phyloP scores from a whole-genome alignment of 2,888 invertebrate species.

The Raillietiella orientalis region DNA sequence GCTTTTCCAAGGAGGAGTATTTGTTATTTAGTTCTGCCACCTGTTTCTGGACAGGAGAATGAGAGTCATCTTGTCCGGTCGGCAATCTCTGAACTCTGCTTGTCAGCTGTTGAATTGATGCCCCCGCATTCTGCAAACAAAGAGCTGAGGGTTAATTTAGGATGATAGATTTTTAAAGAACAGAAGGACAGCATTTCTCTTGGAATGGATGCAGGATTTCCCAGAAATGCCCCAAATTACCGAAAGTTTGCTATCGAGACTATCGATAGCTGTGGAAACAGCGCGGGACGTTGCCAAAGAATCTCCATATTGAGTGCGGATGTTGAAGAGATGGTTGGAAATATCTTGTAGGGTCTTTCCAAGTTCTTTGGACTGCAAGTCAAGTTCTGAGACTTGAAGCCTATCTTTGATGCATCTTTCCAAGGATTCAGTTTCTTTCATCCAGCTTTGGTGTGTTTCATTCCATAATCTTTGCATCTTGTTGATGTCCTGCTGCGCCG shows the following conservation, averaged over 20 bases:
- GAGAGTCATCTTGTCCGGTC: slow-evolving; percentile 11
- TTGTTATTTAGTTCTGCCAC: slow-evolving; percentile 24
- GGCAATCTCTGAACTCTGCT: slow-evolving; percentile 24
- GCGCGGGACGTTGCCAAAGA: slow-evolving; percentile 31
- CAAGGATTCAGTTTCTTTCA: too few relatives aligned
- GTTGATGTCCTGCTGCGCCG: slow-evolving; percentile 30
- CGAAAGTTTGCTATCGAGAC: slow-evolving; percentile 48
- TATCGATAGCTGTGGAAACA: slow-evolving; percentile 31
- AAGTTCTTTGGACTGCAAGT: slow-evolving; percentile 23
- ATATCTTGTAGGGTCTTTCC: slow-evolving; percentile 32
- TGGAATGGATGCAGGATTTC: too few relatives aligned
- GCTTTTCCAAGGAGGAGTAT: slow-evolving; percentile 30
- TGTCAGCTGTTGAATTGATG: slow-evolving; percentile 30
- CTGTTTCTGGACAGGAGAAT: slow-evolving; percentile 24
- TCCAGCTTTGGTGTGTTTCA: too few relatives aligned
- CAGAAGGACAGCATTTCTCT: too few relatives aligned
- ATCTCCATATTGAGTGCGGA: slow-evolving; percentile 33
- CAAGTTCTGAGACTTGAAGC: slow-evolving; percentile 24
- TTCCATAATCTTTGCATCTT: slow-evolving; percentile 26
- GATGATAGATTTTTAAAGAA: too few relatives aligned
- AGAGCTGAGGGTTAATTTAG: slow-evolving; percentile 2
- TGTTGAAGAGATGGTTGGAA: slow-evolving; percentile 23
- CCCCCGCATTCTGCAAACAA: slow-evolving; percentile 25
- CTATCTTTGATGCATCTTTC: too few relatives aligned
- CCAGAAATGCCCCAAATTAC: too few relatives aligned